Base-by-base conservation (phyloP, 2,888 invertebrate genomes). In the Dynastes grantii region DNA sequence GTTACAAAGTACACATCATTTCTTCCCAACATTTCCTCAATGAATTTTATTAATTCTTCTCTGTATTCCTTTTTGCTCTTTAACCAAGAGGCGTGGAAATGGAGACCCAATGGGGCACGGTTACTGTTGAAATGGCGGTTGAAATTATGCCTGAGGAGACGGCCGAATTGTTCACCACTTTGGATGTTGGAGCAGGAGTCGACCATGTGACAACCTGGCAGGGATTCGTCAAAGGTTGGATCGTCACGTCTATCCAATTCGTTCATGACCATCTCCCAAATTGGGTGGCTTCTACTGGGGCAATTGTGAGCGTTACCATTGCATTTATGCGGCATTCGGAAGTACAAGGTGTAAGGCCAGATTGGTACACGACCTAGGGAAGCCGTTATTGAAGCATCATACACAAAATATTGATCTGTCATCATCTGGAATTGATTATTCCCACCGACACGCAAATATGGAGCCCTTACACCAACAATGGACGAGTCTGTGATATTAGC, bases 191-290 rank as follows among this genome's bases (percentile, higher is more conserved):
- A 96, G 90, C 97, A 97, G 40, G 97, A 97, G 88, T 97, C 97
- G 0, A 97, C 97, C 92, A 97, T 96, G 89, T 97, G 97, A 89
- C 97, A 97, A 92, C 97, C 96, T 53, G 97, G 97, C 78, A 97
- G 91, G 3, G 96, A 96, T 89, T 97, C 97, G 86, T 97, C 97
- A 88, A 97, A 97, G 4, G 95, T 95, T 3, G 97, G 97, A 86
- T 97, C 97, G 88, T 97, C 97, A 89, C 97, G 93, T 88, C 97
- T 93, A 89, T 97, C 97, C 84, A 97, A 90, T 88, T 97, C 97
- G 87, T 97, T 97, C 96, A 97, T 96, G 75, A 97, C 97, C 94
- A 97, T 97, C 90, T 97, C 97, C 97, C 97, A 97, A 61, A 97
- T 96, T 37, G 97, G 97, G 86, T 97, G 97, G 85, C 95, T 95